Percentiles rank a stretch among this genome's conserved stretches.
phyloP scores from a whole-genome alignment of 1,140 invertebrate genomes.

The Portunus trituberculatus region DNA sequence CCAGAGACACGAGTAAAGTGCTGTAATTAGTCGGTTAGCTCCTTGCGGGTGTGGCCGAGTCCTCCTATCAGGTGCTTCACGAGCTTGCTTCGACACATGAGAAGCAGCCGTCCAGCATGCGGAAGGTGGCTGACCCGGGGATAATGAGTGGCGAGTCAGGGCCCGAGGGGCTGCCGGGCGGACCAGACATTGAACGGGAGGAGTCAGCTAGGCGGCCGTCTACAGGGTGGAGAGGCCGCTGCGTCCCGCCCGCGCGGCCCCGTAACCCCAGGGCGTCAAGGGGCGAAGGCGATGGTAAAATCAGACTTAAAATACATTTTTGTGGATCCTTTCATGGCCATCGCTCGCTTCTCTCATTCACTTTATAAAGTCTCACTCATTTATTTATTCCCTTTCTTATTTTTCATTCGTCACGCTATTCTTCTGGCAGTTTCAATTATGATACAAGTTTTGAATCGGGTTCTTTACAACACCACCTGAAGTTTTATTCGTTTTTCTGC shows the following conservation, averaged over 20 bases:
- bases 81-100: not conserved
- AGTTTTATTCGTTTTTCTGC: not conserved
- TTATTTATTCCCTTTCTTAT: not conserved
- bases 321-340: not conserved
- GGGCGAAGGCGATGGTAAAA: not conserved
- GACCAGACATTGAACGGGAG: constrained; percentile 5
- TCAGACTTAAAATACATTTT: not conserved
- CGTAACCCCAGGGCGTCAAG: not conserved
- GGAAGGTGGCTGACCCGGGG: not conserved
- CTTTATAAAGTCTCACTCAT: not conserved
- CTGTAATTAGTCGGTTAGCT: too few relatives aligned
- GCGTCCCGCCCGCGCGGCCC: not conserved
- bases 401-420: not conserved
- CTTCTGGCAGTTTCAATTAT: not conserved
- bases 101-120: not conserved
- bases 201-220: not conserved
- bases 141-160: not conserved
- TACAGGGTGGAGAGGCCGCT: not conserved
- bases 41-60: too few relatives aligned
- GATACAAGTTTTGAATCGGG: not conserved
- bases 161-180: not conserved
- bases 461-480: not conserved
- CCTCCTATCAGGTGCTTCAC: not conserved
- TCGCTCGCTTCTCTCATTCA: not conserved
- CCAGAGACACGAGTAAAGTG: not conserved